phyloP scores from a whole-genome alignment of 2,888 invertebrate species.

The Maniola hyperantus region DNA sequence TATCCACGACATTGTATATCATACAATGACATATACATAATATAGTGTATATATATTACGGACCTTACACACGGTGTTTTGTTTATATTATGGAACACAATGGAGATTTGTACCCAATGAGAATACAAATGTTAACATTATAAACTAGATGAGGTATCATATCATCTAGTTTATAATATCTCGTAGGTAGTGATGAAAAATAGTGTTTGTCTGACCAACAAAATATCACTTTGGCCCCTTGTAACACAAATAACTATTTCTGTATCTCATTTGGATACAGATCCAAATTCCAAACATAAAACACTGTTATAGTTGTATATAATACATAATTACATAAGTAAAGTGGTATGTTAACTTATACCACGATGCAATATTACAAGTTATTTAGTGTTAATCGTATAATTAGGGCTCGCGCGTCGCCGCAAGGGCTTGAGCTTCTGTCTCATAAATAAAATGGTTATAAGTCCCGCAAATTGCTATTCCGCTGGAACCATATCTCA shows the following conservation, averaged over 20 bases:
- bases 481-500: too few species aligned
- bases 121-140: neutral
- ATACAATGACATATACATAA: neutral
- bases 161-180: too few species aligned
- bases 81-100: neutral
- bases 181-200: too few species aligned
- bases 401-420: neutral
- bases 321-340: constrained; percentile 3
- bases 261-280: neutral
- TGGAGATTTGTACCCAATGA: neutral
- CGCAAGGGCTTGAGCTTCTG: neutral
- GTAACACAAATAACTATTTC: neutral
- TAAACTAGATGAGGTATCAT: too few species aligned
- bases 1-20: constrained; percentile 2
- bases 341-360: constrained; percentile 14
- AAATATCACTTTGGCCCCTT: too few species aligned
- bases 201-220: too few species aligned
- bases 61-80: neutral
- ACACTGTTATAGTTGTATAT: constrained; percentile 18
- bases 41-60: neutral
- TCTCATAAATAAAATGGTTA: neutral
- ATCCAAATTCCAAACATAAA: constrained; percentile 4
- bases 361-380: constrained; percentile 32
- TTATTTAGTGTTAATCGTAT: constrained; percentile 30
- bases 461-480: too few species aligned